Conservation (phyloP, 1,140 invertebrate species). For the Drosophila lowei region DNA sequence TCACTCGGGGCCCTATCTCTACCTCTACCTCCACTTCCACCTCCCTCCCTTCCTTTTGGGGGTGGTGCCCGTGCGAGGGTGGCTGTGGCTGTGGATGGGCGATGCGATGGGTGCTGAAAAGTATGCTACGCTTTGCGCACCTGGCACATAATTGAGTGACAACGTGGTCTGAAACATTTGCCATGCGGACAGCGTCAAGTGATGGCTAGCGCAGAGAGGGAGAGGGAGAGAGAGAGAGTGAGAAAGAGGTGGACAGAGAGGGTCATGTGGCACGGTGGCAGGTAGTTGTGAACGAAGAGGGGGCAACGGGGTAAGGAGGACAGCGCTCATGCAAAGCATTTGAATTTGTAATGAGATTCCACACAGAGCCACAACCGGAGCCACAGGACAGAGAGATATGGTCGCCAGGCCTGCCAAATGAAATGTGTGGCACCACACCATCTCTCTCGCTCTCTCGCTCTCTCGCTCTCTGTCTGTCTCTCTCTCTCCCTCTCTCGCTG, state of each 20-base stretch:
- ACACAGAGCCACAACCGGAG: conserved; percentile 29
- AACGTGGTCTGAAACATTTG: conserved; percentile 74
- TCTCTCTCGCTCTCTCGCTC: not conserved
- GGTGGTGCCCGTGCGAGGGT: not conserved
- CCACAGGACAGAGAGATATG: conserved; percentile 1
- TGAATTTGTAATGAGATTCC: conserved; percentile 80
- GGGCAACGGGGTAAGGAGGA: conserved; percentile 24
- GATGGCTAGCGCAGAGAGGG: conserved; percentile 12
- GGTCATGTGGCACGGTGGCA: conserved; percentile 5
- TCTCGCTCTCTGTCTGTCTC: not conserved
- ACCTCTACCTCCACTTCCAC: not conserved
- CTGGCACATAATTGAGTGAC: conserved; percentile 79
- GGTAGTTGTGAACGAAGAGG: conserved; percentile 5
- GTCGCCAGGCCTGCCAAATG: conserved; percentile 58
- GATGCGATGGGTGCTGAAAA: conserved; percentile 58
- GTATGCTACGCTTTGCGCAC: conserved; percentile 67
- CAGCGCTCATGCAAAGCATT: conserved; percentile 52
- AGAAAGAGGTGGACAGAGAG: conserved; percentile 24
- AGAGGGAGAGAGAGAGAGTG: not conserved
- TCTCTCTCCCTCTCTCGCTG: not conserved
- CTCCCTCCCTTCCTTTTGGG: too few relatives aligned
- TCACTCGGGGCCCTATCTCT: not conserved
- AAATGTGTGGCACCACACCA: conserved; percentile 49
- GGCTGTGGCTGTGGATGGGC: not conserved
- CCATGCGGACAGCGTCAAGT: conserved; percentile 62